Evolutionary conservation across 2,888 invertebrate genomes (phyloP).

Genomic region (Lepidochitona cinerea): DNA sequence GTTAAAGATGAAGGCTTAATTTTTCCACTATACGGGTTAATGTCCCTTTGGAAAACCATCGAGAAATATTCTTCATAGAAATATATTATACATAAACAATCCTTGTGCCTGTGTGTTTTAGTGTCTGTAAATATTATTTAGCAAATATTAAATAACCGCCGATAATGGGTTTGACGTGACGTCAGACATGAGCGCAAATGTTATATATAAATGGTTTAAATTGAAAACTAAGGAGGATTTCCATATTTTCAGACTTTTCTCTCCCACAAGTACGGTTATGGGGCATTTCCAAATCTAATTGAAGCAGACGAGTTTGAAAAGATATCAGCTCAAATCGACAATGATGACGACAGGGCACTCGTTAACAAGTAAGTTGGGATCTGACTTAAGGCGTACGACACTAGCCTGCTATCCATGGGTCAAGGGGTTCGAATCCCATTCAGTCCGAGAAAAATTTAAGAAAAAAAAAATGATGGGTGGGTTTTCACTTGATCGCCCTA

Average conservation of each 20-base stretch:
- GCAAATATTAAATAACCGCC: no score
- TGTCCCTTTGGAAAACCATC: no score
- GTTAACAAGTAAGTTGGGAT: background rate
- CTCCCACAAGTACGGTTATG: slow-evolving; percentile 64
- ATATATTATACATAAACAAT: no score
- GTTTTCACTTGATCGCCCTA: background rate
- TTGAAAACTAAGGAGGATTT: background rate
- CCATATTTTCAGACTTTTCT: slow-evolving; percentile 50
- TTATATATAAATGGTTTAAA: background rate
- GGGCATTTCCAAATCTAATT: slow-evolving; percentile 51
- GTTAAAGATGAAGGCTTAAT: no score
- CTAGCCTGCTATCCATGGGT: no score
- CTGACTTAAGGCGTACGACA: no score
- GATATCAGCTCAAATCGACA: slow-evolving; percentile 24
- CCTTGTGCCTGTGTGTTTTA: no score
- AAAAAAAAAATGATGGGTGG: background rate
- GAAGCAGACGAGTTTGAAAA: slow-evolving; percentile 48
- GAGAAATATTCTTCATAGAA: no score
- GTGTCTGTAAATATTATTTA: no score
- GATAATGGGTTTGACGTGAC: no score
- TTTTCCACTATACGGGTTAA: no score
- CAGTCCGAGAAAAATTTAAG: background rate
- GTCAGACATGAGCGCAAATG: background rate
- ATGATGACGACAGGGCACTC: slow-evolving; percentile 23
- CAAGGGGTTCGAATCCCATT: no score